Percentiles rank a stretch among this genome's conserved stretches.
Evolutionary conservation across 2,113 vertebrate genomes (phyloP).

Genomic region (Crotalus tigris): DNA sequence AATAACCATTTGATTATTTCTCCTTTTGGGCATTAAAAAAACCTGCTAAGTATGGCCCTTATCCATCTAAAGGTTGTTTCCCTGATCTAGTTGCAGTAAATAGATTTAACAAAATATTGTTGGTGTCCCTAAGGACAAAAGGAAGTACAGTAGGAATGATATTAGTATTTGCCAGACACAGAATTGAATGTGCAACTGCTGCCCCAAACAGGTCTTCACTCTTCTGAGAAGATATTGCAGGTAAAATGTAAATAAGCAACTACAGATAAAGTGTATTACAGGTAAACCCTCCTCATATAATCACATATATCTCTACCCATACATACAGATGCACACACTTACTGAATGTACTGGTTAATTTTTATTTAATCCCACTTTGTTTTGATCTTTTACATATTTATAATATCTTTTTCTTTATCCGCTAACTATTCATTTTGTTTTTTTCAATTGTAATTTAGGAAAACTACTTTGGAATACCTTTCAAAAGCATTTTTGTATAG

Average conservation of each 20-base stretch:
- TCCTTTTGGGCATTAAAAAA: neutral
- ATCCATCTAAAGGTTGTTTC: neutral
- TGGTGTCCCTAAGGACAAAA: neutral
- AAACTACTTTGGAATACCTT: neutral
- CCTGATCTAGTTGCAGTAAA: neutral
- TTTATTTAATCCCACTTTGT: neutral
- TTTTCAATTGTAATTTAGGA: neutral
- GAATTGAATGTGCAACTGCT: neutral
- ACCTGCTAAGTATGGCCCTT: neutral
- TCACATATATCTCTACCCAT: neutral
- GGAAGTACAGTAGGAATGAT: neutral
- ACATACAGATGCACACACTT: neutral
- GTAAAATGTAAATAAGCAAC: neutral
- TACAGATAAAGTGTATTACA: neutral
- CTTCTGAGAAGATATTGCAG: neutral
- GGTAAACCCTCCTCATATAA: neutral
- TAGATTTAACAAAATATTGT: neutral
- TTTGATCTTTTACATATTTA: neutral
- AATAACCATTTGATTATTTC: neutral
- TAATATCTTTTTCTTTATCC: neutral
- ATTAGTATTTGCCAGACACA: neutral
- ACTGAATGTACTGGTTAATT: neutral
- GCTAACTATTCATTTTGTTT: neutral
- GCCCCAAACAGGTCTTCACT: neutral
- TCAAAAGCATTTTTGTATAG: neutral